Conservation (phyloP, 2,797 vertebrate genomes). For the Cyclopterus lumpus region DNA sequence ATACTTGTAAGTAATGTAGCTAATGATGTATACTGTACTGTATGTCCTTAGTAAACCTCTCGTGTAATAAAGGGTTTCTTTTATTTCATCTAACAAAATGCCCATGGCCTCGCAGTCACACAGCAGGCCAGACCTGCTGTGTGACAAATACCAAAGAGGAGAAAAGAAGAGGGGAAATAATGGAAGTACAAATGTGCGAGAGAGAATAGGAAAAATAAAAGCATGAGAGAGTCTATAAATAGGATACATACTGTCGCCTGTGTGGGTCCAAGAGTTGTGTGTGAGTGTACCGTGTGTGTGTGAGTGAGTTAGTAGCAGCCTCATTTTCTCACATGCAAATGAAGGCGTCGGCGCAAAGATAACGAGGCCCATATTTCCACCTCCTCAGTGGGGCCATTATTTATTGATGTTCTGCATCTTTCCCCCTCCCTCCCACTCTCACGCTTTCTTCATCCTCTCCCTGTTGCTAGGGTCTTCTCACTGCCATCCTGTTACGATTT, state of each 20-base stretch:
- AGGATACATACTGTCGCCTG: slow-evolving; percentile 70
- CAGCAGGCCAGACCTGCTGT: slow-evolving; percentile 32
- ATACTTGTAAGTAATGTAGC: slow-evolving; percentile 8
- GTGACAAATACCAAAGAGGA: slow-evolving; percentile 42
- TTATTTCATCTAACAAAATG: slow-evolving; percentile 50
- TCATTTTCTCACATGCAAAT: slow-evolving; percentile 87
- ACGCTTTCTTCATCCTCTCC: slow-evolving; percentile 80
- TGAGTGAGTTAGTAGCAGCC: slow-evolving; percentile 68
- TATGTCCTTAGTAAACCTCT: slow-evolving; percentile 40
- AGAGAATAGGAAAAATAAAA: slow-evolving; percentile 59
- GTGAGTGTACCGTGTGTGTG: slow-evolving; percentile 24
- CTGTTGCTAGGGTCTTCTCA: slow-evolving; percentile 86
- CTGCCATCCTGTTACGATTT: slow-evolving; percentile 68
- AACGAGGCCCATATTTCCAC: slow-evolving; percentile 87
- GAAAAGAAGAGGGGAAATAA: slow-evolving; percentile 52
- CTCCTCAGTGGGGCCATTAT: slow-evolving; percentile 87
- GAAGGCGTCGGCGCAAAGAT: slow-evolving; percentile 84
- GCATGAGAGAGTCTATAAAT: slow-evolving; percentile 73
- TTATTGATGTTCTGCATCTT: slow-evolving; percentile 89
- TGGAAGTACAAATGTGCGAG: slow-evolving; percentile 56
- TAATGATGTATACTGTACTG: slow-evolving; percentile 31
- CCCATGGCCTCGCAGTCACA: slow-evolving; percentile 24
- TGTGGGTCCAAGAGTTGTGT: slow-evolving; percentile 51
- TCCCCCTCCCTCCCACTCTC: slow-evolving; percentile 73
- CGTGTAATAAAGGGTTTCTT: slow-evolving; percentile 37